phyloP scores from a whole-genome alignment of 1,140 invertebrate species.

The Adelges cooleyi region DNA sequence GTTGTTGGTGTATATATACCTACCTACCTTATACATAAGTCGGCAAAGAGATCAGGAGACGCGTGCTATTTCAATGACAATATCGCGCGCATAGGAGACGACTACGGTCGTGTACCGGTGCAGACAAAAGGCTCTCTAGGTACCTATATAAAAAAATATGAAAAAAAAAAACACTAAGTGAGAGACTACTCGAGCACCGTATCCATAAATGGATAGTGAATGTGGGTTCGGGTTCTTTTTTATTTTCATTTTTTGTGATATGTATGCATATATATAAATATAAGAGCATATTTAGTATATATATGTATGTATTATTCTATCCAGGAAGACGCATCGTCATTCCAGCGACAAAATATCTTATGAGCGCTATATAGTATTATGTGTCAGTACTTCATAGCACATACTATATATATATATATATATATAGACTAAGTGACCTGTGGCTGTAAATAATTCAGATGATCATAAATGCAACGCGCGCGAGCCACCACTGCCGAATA shows the following conservation, averaged over 20 bases:
- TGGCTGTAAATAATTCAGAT: too few species aligned
- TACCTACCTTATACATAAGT: too few species aligned
- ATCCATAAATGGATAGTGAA: constrained; percentile 26
- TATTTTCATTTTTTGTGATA: not conserved
- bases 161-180: not conserved
- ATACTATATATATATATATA: too few species aligned
- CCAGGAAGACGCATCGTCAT: not conserved
- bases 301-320: not conserved
- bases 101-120: not conserved
- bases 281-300: not conserved
- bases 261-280: not conserved
- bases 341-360: not conserved
- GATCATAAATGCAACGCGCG: too few species aligned
- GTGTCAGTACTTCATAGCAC: too few species aligned
- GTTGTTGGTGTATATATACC: too few species aligned
- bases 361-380: not conserved
- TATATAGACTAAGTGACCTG: too few species aligned
- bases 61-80: too few species aligned
- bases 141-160: not conserved
- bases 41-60: too few species aligned
- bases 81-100: not conserved
- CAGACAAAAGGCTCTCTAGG: not conserved
- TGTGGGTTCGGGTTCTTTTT: constrained; percentile 9
- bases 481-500: not conserved
- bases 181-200: not conserved